Evolutionary conservation across 2,888 invertebrate species (phyloP), one percentile per base, ranked within the genome.

Genomic region (Ypsolopha scabrella): DNA sequence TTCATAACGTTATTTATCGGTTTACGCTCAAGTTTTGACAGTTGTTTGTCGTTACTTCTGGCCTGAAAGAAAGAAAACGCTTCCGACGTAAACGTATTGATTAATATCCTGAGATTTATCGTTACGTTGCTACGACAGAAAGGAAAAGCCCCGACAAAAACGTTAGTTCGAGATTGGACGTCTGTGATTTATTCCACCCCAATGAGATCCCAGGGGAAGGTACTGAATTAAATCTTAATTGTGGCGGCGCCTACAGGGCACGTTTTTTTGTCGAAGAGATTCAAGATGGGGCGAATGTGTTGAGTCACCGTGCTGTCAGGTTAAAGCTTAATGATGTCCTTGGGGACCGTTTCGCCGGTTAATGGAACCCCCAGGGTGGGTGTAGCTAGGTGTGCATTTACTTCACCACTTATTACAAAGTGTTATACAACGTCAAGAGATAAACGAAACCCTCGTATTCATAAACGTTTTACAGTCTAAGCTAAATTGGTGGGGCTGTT

Each of bases 151-250:
- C 11, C 46, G 11, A 46, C 11, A 46, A 46, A 35, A 46, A 46
- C 11, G 33, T n/a, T 35, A 33, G 13, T 46, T 13, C 24, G 46
- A 24, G 33, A 35, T 46, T 33, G 46, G 6, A 46, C 34, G 24
- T 33, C 24, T 11, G 46, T 46, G 46, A 46, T 46, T 46, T 46
- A 46, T 39, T 39, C n/a, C 39, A n/a, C n/a, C 39, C 39, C 9
- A 39, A 39, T 39, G 39, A 39, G 11, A 2, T 49, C 41, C 49
- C 49, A n/a, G 49, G 49, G 49, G 49, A 38, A 8, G 37, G 36
- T 37, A 33, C 41, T 10, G 49, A 49, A 49, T 49, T 49, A 51
- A 36, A 55, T 52, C 51, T 53, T 55, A 55, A 55, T 54, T 44
- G 51, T 48, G 47, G 49, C 52, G 53, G 46, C 53, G 52, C 52